Conservation (phyloP, 2,113 vertebrate genomes). For the Tricholaema leucomelas region DNA sequence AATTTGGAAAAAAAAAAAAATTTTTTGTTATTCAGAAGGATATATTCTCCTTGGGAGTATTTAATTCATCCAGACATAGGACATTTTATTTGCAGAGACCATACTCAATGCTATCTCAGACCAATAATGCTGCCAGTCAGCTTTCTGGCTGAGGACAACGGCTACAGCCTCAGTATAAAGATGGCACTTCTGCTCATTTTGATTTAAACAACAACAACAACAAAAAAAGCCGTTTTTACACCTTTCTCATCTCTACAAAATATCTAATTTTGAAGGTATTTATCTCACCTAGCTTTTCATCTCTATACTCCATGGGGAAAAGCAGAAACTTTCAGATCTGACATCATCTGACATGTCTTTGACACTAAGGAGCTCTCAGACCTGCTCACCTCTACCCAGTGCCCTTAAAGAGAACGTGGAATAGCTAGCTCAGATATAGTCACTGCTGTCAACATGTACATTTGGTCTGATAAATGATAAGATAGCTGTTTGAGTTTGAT, state of each 20-base stretch:
- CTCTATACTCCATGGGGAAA: not conserved
- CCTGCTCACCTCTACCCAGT: not conserved
- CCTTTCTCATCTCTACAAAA: not conserved
- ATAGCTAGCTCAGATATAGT: not conserved
- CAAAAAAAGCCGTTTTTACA: not conserved
- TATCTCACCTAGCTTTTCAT: not conserved
- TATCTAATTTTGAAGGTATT: not conserved
- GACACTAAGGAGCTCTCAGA: not conserved
- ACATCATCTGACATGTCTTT: not conserved
- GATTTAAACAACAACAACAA: not conserved
- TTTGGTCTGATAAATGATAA: not conserved
- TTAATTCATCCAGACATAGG: not conserved
- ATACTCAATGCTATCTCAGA: not conserved
- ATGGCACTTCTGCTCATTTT: not conserved
- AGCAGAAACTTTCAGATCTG: not conserved
- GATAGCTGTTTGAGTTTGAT: not conserved
- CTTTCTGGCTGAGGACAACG: not conserved
- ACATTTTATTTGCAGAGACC: not conserved
- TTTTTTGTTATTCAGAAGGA: not conserved
- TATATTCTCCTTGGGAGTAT: not conserved
- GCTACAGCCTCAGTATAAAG: not conserved
- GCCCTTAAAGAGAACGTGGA: not conserved
- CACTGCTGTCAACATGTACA: not conserved
- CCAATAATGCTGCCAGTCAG: not conserved
- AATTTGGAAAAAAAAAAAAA: not conserved